Evolutionary conservation across 2,888 invertebrate genomes (phyloP), one percentile per base, ranked within the genome.

Genomic region (Omphaloscelis lunosa): DNA sequence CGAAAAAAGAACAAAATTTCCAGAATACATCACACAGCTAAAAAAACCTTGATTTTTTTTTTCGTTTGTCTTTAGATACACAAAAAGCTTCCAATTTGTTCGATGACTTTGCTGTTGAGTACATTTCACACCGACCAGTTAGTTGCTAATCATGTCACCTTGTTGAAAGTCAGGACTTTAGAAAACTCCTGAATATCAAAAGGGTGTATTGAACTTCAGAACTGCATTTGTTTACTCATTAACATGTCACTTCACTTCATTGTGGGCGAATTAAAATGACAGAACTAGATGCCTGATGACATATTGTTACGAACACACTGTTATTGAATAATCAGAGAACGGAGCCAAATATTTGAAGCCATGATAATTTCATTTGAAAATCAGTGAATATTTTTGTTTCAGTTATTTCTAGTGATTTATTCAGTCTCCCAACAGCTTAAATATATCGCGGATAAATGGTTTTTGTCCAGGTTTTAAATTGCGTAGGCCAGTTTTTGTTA

Each of bases 281-380:
- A 59, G 0, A 59, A 29, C 6, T 51, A 78, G 45, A 56, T 66
- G 39, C n/a, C 2, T n/a, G 63, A 61, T 71, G 76, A 86, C 56
- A 77, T 27, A 72, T 65, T 71, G 51, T 66, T 75, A 34, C 45
- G 45, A 68, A 61, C 4, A 70, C 68, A 41, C 45, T 45, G 15
- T 71, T 74, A 73, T 27, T 66, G 39, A 45, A 29, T 27, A 63
- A 82, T 71, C 65, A 3, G 27, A 68, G 59, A 58, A 67, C 27
- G 1, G 51, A 76, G 66, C 76, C 73, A 83, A 77, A 62, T 53
- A 48, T 71, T 59, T n/a, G n/a, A 23, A 53, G 23, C 15, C 23
- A n/a, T 61, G 59, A 74, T 59, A 61, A 51, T 80, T 74, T 79
- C 39, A 75, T 81, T 61, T 61, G 82, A 81, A 81, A 66, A 67